Percentiles rank a stretch among this genome's conserved stretches.
phyloP scores from a whole-genome alignment of 1,140 invertebrate genomes.

The Brachionus rotundiformis region DNA sequence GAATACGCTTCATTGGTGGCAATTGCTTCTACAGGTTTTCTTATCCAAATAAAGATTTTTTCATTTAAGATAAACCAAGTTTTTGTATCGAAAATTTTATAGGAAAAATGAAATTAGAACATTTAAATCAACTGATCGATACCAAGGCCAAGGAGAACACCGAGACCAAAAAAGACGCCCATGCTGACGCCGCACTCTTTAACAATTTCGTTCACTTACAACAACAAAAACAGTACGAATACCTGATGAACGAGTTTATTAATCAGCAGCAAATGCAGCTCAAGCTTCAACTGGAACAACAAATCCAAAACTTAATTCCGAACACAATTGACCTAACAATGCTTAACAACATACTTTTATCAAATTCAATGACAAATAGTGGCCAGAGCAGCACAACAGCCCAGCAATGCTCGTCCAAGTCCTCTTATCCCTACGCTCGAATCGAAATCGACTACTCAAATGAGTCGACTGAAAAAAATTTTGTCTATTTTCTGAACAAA shows the following conservation, averaged over 20 bases:
- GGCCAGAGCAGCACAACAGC: not conserved
- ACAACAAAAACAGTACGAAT: conserved; percentile 27
- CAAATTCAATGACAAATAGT: not conserved
- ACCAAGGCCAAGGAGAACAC: not conserved
- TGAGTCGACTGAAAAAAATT: not conserved
- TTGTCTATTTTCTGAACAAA: conserved; percentile 33
- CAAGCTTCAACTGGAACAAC: conserved; percentile 32
- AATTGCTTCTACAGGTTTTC: not conserved
- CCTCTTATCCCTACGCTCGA: not conserved
- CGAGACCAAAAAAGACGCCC: not conserved
- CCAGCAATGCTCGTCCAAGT: not conserved
- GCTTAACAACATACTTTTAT: not conserved
- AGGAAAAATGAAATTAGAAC: conserved; percentile 37
- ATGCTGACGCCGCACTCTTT: not conserved
- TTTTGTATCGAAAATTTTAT: conserved; percentile 20
- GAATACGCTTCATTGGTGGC: not conserved
- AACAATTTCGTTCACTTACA: conserved; percentile 32
- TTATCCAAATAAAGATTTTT: not conserved
- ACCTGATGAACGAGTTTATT: conserved; percentile 15
- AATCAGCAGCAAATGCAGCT: conserved; percentile 35
- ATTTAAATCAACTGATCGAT: not conserved
- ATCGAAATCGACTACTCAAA: conserved; percentile 4
- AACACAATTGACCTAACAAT: not conserved
- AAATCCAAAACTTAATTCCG: not conserved
- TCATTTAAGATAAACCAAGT: not conserved